phyloP scores from a whole-genome alignment of 2,888 invertebrate genomes.

The Serripes groenlandicus region DNA sequence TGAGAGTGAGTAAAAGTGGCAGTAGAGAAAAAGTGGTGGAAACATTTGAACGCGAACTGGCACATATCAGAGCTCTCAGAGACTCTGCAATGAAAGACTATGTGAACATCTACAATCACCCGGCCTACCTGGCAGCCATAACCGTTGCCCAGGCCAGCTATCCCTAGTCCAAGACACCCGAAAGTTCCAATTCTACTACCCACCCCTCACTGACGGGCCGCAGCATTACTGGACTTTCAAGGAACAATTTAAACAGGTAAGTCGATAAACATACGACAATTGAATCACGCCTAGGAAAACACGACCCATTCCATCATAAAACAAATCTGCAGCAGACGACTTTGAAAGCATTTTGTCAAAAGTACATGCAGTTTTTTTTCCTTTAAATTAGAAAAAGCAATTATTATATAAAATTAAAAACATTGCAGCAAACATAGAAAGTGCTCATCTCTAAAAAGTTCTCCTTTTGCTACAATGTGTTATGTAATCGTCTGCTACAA shows the following conservation, averaged over 20 bases:
- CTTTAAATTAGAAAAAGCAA: neutral
- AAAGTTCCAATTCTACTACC: slow-evolving; percentile 87
- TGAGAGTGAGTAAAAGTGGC: slow-evolving; percentile 71
- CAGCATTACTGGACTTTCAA: slow-evolving; percentile 96
- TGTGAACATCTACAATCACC: slow-evolving; percentile 74
- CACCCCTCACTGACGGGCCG: slow-evolving; percentile 85
- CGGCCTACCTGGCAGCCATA: slow-evolving; percentile 87
- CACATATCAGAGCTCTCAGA: slow-evolving; percentile 65
- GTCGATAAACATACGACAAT: neutral
- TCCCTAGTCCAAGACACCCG: slow-evolving; percentile 88
- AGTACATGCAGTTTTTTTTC: neutral
- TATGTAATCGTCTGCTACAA: too few species aligned
- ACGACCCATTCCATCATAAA: too few species aligned
- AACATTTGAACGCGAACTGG: slow-evolving; percentile 57
- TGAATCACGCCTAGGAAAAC: too few species aligned
- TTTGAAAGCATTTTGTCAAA: neutral
- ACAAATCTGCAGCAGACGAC: too few species aligned
- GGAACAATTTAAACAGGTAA: slow-evolving; percentile 99
- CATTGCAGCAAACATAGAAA: neutral
- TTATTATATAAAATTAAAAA: neutral
- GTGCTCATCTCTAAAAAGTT: neutral
- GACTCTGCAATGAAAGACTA: slow-evolving; percentile 64
- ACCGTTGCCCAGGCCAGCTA: slow-evolving; percentile 67
- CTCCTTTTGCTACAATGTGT: neutral
- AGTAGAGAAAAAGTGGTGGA: slow-evolving; percentile 52